These are phyloP conservation scores for Lindbergichthys nudifrons DNA, from an alignment of 2,797 vertebrate genomes.

Conservation along the genomic window DNA sequence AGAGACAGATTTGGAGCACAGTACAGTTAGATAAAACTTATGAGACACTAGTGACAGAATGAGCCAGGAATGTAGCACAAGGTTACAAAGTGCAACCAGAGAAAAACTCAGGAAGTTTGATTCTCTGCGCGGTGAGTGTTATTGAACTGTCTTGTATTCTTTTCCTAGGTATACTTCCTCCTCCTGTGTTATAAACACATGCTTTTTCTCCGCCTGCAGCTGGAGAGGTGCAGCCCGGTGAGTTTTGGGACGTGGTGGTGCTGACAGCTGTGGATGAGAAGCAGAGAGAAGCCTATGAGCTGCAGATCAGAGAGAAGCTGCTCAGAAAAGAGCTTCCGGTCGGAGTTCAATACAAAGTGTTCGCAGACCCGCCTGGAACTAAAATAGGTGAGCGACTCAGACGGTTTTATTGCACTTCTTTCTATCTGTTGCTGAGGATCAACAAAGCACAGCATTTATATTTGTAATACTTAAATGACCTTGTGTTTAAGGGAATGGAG, in stretches of 20 bases:
- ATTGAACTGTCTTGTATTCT: neutral
- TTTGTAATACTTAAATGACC: neutral
- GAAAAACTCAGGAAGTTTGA: slow-evolving; percentile 77
- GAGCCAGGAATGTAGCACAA: slow-evolving; percentile 37
- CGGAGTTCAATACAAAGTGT: slow-evolving; percentile 86
- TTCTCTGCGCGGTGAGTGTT: slow-evolving; percentile 77
- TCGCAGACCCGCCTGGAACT: slow-evolving; percentile 88
- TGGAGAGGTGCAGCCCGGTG: slow-evolving; percentile 71
- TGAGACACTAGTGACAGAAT: slow-evolving; percentile 32
- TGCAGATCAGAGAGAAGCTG: slow-evolving; percentile 88
- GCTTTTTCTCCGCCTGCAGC: slow-evolving; percentile 69
- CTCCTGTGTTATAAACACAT: neutral
- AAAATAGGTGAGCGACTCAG: slow-evolving; percentile 87
- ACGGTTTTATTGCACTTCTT: neutral
- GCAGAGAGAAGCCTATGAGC: slow-evolving; percentile 87
- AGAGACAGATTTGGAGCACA: neutral
- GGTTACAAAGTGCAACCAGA: slow-evolving; percentile 72
- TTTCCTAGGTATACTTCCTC: neutral
- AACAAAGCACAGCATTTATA: neutral
- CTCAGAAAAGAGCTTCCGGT: slow-evolving; percentile 87
- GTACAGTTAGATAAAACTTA: neutral
- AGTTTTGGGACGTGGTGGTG: slow-evolving; percentile 92
- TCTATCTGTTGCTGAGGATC: neutral
- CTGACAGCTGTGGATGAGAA: slow-evolving; percentile 89
- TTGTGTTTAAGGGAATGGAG: slow-evolving; percentile 90